These are phyloP conservation scores for Chrysolina americana DNA, from an alignment of 2,888 invertebrate species.

Conservation along the genomic window DNA sequence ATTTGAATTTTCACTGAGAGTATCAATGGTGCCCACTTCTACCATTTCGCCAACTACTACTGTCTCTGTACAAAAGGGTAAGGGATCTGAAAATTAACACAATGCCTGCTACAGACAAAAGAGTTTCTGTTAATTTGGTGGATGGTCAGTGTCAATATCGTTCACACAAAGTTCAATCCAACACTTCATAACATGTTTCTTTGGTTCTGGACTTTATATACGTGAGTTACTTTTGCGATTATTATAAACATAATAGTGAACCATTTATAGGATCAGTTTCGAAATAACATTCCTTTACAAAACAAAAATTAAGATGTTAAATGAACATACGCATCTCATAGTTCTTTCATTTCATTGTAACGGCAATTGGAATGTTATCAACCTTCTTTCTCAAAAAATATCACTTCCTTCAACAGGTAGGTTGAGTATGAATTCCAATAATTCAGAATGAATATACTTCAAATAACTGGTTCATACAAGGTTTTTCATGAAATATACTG, in stretches of 20 bases:
- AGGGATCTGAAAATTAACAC: constrained; percentile 13
- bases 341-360: no score
- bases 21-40: not conserved
- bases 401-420: no score
- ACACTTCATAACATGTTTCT: not conserved
- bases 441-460: no score
- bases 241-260: not conserved
- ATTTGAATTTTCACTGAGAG: not conserved
- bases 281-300: not conserved
- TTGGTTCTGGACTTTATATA: not conserved
- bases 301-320: no score
- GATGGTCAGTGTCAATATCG: not conserved
- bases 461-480: no score
- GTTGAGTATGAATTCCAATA: no score
- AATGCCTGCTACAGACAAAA: not conserved
- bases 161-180: constrained; percentile 13
- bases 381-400: no score
- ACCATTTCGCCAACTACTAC: not conserved
- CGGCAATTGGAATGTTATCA: no score
- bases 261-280: not conserved
- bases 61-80: constrained; percentile 1
- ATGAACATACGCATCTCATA: no score
- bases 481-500: no score
- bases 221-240: not conserved
- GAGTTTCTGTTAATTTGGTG: not conserved